These are phyloP conservation scores for Globicephala melas DNA, from an alignment of 2,113 vertebrate genomes.

Conservation along the genomic window DNA sequence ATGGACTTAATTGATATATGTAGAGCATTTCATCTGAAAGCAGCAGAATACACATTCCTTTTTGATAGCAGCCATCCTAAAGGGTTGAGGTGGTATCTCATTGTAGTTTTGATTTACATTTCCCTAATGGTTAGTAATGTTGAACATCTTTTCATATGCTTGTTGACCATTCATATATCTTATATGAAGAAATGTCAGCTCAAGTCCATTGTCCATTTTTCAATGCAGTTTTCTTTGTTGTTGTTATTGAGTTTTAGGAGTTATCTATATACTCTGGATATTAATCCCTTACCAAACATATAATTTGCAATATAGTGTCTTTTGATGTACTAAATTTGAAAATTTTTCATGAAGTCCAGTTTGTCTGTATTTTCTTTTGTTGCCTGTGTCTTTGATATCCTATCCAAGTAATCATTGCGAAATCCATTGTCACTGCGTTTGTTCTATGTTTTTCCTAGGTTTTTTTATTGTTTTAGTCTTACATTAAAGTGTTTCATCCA, in stretches of 20 bases:
- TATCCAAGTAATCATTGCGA: not conserved
- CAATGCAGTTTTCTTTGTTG: not conserved
- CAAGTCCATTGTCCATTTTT: not conserved
- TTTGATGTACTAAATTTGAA: not conserved
- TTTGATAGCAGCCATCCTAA: not conserved
- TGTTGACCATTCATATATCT: not conserved
- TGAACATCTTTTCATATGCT: not conserved
- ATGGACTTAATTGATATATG: not conserved
- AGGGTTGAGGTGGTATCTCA: not conserved
- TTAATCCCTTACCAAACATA: not conserved
- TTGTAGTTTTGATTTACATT: not conserved
- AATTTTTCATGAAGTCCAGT: not conserved
- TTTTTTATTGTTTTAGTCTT: not conserved
- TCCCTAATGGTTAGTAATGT: not conserved
- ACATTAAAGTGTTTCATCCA: not conserved
- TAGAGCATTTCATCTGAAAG: not conserved
- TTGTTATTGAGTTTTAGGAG: not conserved
- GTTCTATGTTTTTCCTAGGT: not conserved
- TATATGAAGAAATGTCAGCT: not conserved
- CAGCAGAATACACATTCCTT: not conserved
- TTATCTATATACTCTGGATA: not conserved
- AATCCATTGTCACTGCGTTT: not conserved
- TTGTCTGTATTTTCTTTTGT: not conserved
- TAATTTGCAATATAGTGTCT: not conserved
- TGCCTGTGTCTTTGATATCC: not conserved